Percentiles rank a stretch among this genome's conserved stretches.
phyloP scores from a whole-genome alignment of 2,888 invertebrate species.

The Mimachlamys varia region DNA sequence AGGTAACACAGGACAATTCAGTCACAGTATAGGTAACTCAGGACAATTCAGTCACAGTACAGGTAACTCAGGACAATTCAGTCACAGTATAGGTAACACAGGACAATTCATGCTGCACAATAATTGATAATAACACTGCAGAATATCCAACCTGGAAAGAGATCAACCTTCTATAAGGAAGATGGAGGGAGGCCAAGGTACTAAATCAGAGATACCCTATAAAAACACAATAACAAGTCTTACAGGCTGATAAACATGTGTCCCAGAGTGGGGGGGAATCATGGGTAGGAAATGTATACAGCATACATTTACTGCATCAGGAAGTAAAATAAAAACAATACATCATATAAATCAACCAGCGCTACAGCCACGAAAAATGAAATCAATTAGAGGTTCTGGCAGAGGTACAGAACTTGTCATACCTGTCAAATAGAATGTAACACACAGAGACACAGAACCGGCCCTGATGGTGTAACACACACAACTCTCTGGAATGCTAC shows the following conservation, averaged over 20 bases:
- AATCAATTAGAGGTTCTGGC: not conserved
- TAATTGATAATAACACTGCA: not conserved
- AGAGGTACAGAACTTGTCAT: not conserved
- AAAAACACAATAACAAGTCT: not conserved
- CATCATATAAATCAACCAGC: not conserved
- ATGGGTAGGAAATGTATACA: too few relatives aligned
- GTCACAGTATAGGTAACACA: too few relatives aligned
- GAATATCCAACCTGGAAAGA: not conserved
- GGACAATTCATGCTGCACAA: not conserved
- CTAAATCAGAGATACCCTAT: too few relatives aligned
- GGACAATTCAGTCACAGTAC: too few relatives aligned
- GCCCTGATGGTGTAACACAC: not conserved
- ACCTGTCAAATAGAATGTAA: not conserved
- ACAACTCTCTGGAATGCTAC: not conserved
- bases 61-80: too few relatives aligned
- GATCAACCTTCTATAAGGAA: not conserved
- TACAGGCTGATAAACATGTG: not conserved
- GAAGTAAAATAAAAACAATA: constrained; percentile 30
- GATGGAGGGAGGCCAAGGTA: constrained; percentile 32
- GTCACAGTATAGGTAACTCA: too few relatives aligned
- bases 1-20: too few relatives aligned
- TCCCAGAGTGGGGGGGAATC: not conserved
- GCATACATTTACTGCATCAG: not conserved
- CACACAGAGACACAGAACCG: not conserved
- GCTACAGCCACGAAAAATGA: constrained; percentile 2